Evolutionary conservation across 2,113 vertebrate species (phyloP).

Genomic region (Cyanistes caeruleus): DNA sequence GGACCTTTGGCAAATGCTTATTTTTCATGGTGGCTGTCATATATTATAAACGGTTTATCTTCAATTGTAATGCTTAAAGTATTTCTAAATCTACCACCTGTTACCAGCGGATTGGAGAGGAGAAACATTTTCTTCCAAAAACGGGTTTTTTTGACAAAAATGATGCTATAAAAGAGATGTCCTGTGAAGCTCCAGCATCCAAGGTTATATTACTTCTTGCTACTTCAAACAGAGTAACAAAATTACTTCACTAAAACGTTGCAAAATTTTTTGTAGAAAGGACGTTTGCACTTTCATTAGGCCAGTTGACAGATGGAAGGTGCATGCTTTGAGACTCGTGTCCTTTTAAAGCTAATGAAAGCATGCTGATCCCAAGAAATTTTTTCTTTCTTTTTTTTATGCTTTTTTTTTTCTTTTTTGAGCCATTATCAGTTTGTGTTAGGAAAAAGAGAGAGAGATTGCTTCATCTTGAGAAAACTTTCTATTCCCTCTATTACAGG

Average conservation of each 20-base stretch:
- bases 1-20: background rate
- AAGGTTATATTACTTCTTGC: background rate
- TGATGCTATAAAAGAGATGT: background rate
- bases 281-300: slow-evolving; percentile 7
- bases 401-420: background rate
- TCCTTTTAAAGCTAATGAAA: slow-evolving; percentile 40
- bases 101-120: background rate
- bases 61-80: slow-evolving; percentile 2
- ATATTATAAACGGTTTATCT: slow-evolving; percentile 8
- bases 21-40: slow-evolving; percentile 7
- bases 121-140: background rate
- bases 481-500: background rate
- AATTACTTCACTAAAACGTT: background rate
- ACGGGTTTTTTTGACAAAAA: background rate
- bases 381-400: background rate
- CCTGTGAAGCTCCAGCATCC: background rate
- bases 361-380: background rate
- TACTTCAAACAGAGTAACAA: slow-evolving; percentile 14
- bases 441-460: background rate
- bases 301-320: background rate
- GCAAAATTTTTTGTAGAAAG: background rate
- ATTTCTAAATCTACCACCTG: slow-evolving; percentile 29
- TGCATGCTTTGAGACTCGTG: background rate
- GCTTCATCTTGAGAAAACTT: background rate
- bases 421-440: background rate